Base-by-base conservation (phyloP, 1,140 invertebrate genomes). In the Batillaria attramentaria region DNA sequence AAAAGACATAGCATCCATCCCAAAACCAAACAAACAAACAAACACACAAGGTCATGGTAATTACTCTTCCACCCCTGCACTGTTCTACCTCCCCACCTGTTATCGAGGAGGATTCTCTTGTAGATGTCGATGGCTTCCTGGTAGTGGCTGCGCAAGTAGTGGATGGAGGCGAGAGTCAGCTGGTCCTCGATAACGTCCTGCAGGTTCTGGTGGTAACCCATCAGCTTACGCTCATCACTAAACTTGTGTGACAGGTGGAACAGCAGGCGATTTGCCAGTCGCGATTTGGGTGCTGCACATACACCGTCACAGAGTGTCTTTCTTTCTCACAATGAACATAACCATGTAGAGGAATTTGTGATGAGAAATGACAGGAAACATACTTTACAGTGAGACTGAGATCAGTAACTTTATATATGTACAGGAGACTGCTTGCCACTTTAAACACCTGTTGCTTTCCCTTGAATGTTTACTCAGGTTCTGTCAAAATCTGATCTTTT, bases 81-180 rank as follows among this genome's bases (percentile, higher is more conserved):
- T n/a, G n/a, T n/a, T n/a, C n/a, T n/a, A n/a, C 8, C 35, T 43
- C 33, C n/a, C 76, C 78, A 96, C 95, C 96, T 95, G 91, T 98
- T 97, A 84, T 98, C 96, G 1, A 98, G 89, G 24, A 99, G 92
- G 70, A 99, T 94, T 81, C 96, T 94, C 91, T 99, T 99, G 88
- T 99, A 99, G 83, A 99, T 97, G 91, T 99, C 98, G 84, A 99
- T 99, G 35, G 98, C 97, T 91, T 99, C 98, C 91, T 99, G 97
- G 91, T 99, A 99, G 90, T 99, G 97, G 50, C 95, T 95, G 50
- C 97, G 93, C 62, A 99, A 92, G 90, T 98, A 99, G 90, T 99
- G 97, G 85, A 99, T 97, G 0, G 98, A 97, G 3, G 98, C 98
- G 50, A 99, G 91, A 84, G 96, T 97, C 13, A 99, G 92, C 91